phyloP scores from a whole-genome alignment of 2,797 vertebrate species.

The Thaleichthys pacificus region DNA sequence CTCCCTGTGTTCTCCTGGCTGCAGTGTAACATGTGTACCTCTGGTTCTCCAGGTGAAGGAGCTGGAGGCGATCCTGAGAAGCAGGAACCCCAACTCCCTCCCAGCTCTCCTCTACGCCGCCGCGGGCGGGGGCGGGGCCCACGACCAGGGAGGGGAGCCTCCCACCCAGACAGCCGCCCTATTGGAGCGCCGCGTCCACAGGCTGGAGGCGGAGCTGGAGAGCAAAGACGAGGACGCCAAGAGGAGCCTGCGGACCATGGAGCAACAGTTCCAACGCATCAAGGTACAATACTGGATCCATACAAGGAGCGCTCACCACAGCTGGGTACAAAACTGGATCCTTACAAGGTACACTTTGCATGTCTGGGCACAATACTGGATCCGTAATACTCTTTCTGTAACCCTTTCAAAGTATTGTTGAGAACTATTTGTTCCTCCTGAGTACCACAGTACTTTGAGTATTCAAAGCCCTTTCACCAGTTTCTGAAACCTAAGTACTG shows the following conservation, averaged over 20 bases:
- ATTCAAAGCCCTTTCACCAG: too few species aligned
- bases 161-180: conserved; percentile 69
- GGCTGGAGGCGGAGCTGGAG: conserved; percentile 90
- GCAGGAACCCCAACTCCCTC: conserved; percentile 88
- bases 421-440: too few species aligned
- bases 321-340: conserved; percentile 77
- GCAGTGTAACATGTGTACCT: not conserved
- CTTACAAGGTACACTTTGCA: conserved; percentile 33
- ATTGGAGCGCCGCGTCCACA: conserved; percentile 85
- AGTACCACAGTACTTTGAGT: too few species aligned
- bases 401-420: not conserved
- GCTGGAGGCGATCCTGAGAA: conserved; percentile 78
- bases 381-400: too few species aligned
- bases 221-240: conserved; percentile 88
- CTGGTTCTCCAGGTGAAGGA: conserved; percentile 67
- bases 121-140: conserved; percentile 64
- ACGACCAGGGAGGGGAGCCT: conserved; percentile 19
- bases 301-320: conserved; percentile 43
- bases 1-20: not conserved
- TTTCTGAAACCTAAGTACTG: too few species aligned
- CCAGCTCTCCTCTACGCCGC: conserved; percentile 90
- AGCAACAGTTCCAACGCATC: conserved; percentile 89
- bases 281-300: conserved; percentile 73
- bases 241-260: conserved; percentile 85
- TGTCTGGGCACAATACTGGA: conserved; percentile 78